Base-by-base conservation (phyloP, 2,797 vertebrate genomes). In the Melanotaenia maccullochi region DNA sequence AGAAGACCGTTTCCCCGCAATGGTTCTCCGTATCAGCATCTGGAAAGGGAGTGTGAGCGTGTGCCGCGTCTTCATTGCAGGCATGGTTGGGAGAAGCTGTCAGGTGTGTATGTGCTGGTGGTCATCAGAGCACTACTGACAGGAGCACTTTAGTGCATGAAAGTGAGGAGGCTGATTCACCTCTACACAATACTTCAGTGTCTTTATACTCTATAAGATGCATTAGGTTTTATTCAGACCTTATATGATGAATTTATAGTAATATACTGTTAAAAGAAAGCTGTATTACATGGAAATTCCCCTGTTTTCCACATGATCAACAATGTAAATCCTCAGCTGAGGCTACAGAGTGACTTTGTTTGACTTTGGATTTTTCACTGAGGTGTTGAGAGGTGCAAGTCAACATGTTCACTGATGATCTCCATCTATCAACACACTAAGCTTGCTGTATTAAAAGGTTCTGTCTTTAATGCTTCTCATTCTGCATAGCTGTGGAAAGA, bases 11-110 rank as follows among this genome's bases (percentile, higher is more conserved):
- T 73, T 75, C 40, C 77, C 52, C 78, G 68, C 79, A 65, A 9
- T 49, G 33, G 76, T 74, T 75, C 75, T 91, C 88, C 1, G 66
- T 86, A 82, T 89, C 91, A 90, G 79, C 76, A 57, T 71, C 76
- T 71, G 76, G 49, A 59, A 76, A 44, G 84, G 25, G 52, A 81
- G 79, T 52, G 84, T 32, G 52, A 80, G 79, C 60, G 59, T 44
- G 67, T 51, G 57, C 42, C 40, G 75, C 30, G 81, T 84, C 65
- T 84, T 61, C 49, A 6, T 52, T 9, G 78, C 79, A 65, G 78
- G 79, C 13, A 28, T 44, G 77, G 57, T 82, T n/a, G 60, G 80
- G 40, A 77, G 74, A 83, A 70, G 64, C 75, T 91, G 90, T 91
- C 87, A 87, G 79, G 78, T 85, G 42, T 54, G 65, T 44, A 63